Conservation (phyloP, 2,113 vertebrate genomes). For the Xenopus laevis region DNA sequence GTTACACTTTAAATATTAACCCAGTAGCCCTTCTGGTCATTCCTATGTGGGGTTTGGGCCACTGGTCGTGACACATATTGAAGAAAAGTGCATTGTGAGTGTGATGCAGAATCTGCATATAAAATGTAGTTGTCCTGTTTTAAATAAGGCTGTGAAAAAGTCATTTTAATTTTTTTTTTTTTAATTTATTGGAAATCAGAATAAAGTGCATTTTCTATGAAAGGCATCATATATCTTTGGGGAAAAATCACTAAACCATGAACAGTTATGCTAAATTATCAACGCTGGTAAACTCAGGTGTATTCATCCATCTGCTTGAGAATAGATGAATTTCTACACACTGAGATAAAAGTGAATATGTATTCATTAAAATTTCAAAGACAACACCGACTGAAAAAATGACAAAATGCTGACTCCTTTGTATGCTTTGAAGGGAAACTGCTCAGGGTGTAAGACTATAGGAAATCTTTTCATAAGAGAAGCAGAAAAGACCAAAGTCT, state of each 20-base stretch:
- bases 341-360: slow-evolving; percentile 12
- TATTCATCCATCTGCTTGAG: slow-evolving; percentile 8
- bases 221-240: neutral
- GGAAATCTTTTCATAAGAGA: neutral
- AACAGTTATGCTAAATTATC: neutral
- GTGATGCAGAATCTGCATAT: rapidly evolving
- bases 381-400: neutral
- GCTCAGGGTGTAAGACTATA: neutral
- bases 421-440: slow-evolving; percentile 4
- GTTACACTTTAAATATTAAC: no score
- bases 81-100: neutral
- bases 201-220: neutral
- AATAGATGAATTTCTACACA: slow-evolving; percentile 8
- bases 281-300: slow-evolving; percentile 2
- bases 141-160: no score
- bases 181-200: neutral
- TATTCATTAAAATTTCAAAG: slow-evolving; percentile 15
- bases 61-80: no score
- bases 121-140: neutral
- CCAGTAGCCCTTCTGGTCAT: no score
- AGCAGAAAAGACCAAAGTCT: neutral
- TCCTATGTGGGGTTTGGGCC: no score
- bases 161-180: neutral
- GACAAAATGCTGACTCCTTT: slow-evolving; percentile 3
- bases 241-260: neutral